Base-by-base conservation (phyloP, 2,888 invertebrate genomes). In the Pyrrhosoma nymphula region DNA sequence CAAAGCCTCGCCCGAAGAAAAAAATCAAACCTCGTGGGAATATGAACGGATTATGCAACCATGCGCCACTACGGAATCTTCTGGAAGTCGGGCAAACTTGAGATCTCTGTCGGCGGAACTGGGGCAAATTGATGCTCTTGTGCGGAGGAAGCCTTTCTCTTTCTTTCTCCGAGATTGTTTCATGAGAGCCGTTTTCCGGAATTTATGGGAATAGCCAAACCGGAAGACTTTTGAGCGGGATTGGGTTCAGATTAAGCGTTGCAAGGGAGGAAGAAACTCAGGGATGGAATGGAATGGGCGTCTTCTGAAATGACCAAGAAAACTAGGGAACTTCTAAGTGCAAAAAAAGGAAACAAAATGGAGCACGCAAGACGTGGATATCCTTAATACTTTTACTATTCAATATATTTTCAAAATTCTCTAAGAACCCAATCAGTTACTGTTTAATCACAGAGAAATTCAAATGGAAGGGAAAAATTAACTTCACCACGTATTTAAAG, bases 31-130 rank as follows among this genome's bases (percentile, higher is more conserved):
- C 60, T 60, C 18, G n/a, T 23, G 69, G n/a, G 10, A 23, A 69
- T 82, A 82, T 82, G 82, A 82, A 35, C 82, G 35, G 82, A 30
- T 30, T 82, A 82, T 82, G 35, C 35, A 82, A 82, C 82, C 69
- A 26, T 35, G 35, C 12, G 18, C 69, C 82, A 35, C 30, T 30
- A 35, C 14, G 30, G 18, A 82, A 82, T 82, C 16, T 35, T 82
- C 35, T 35, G n/a, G 35, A 35, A 82, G 82, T 14, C 82, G 26
- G 82, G 82, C 14, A 35, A 82, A 82, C 82, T 35, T 30, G 35
- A 82, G 82, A 82, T 35, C 82, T 82, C 82, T 16, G 82, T 14
- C 35, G 30, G 35, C 0, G 47, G 82, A 82, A 82, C 35, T 35
- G 26, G 82, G 35, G 30, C 14, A 26, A 35, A 82, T 35, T 16